Evolutionary conservation across 1,140 invertebrate genomes (phyloP), one percentile per base, ranked within the genome.

Genomic region (Conus ventricosus): DNA sequence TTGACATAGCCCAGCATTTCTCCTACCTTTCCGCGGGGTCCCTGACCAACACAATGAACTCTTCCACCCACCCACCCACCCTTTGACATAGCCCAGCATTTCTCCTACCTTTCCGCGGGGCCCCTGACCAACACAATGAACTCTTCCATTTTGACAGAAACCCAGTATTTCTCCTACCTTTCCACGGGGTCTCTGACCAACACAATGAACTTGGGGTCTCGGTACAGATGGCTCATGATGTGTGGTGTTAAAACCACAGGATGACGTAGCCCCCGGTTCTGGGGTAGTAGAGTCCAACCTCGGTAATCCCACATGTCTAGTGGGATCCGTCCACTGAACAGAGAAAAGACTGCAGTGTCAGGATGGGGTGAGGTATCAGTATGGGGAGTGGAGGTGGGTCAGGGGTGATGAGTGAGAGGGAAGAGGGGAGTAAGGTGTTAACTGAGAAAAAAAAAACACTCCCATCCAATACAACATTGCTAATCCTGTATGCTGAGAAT

Each of bases 291-390:
- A 39, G 87, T 82, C 92, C 92, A 93, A 39, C 90, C 90, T n/a
- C 90, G 85, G 54, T 91, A 92, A 87, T 93, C 92, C 91, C 91
- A 93, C 75, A 93, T 88, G 88, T 91, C 91, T 75, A 89, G 88
- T 0, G 91, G 91, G 90, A 91, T 20, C 89, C 92, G 87, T 93
- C 92, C n/a, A 91, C 92, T 93, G 87, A n/a, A 63, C 17, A 20
- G 60, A 13, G 0, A 1, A 63, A 1, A 63, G 60, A 63, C 1
- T 20, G 17, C 17, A 63, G 17, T 63, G 39, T 39, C 39, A 39
- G 39, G 39, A 39, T 39, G 39, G 3, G 39, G 39, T 39, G 39
- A 39, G 39, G 39, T 3, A 39, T 39, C 39, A 39, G 39, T 39
- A 39, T 39, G 39, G 39, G 39, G 39, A 39, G 39, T 39, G 39